Evolutionary conservation across 1,140 invertebrate species (phyloP), one percentile per base, ranked within the genome.

Genomic region (Nasonia longicornis): DNA sequence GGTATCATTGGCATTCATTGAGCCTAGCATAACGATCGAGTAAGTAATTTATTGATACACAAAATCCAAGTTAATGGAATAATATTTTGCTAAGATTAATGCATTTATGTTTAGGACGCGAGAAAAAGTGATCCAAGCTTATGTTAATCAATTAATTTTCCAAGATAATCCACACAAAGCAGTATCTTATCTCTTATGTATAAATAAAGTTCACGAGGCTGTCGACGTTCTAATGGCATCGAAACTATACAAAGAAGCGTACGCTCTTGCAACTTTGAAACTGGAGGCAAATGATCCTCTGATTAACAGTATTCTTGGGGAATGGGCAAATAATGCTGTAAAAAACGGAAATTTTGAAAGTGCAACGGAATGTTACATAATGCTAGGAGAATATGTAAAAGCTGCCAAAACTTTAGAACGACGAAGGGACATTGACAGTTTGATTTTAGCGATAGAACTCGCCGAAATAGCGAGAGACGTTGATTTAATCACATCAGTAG

Each of bases 121-220:
- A 93, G 87, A 89, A 82, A 90, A 91, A 83, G 92, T 92, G 71
- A 94, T 94, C 86, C 89, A 91, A 83, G 89, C 91, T 63, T 95
- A 95, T 85, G 93, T 94, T 0, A 85, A 90, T 31, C 94, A 95
- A 87, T 87, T 96, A 52, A 86, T 91, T 72, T 88, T 89, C 12
- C 90, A 92, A 67, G 88, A 89, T 29, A 88, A 92, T 82, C 85
- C 87, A 29, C 82, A 87, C 22, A 94, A 94, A 87, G 93, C 94
- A 45, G 92, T 91, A 0, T 91, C 92, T 12, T 95, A 94, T 86
- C 89, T 93, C 42, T 85, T 95, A 66, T 91, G 90, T 20, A 91
- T 92, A 83, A 92, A 94, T 83, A 93, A 94, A 86, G 90, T 93
- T 52, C 87, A 92, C 70, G 91, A 93, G 84, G 94, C 94, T 3